Evolutionary conservation across 2,797 vertebrate genomes (phyloP).

Genomic region (Adrianichthys oophorus): DNA sequence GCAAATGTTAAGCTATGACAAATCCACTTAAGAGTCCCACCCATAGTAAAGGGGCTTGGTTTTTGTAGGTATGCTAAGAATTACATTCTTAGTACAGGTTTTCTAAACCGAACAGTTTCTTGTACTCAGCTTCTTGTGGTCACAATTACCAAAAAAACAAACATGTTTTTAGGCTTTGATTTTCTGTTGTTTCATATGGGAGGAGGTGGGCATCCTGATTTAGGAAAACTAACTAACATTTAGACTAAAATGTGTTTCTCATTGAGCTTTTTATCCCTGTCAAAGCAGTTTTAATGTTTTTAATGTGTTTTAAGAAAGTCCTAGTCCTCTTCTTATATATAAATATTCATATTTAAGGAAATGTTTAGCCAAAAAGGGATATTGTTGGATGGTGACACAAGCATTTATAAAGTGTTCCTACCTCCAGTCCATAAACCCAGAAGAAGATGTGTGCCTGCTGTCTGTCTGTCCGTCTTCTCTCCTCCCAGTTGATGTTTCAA

Average conservation of each 20-base stretch:
- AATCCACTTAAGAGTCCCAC: not conserved
- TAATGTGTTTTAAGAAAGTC: not conserved
- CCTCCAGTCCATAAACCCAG: slow-evolving; percentile 80
- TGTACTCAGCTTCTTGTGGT: too few species aligned
- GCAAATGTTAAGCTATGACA: not conserved
- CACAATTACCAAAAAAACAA: too few species aligned
- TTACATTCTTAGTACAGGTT: not conserved
- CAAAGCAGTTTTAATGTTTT: not conserved
- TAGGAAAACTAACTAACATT: too few species aligned
- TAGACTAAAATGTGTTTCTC: too few species aligned
- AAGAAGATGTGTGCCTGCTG: slow-evolving; percentile 51
- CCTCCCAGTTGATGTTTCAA: slow-evolving; percentile 37
- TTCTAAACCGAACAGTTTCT: not conserved
- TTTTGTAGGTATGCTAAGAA: not conserved
- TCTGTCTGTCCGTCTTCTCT: slow-evolving; percentile 19
- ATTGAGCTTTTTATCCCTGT: not conserved
- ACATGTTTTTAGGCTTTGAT: too few species aligned
- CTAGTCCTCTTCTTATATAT: not conserved
- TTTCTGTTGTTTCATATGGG: too few species aligned
- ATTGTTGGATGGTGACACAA: not conserved
- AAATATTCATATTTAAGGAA: not conserved
- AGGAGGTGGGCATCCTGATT: too few species aligned
- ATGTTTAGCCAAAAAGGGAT: not conserved
- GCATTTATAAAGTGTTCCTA: slow-evolving; percentile 38
- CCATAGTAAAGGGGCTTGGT: not conserved